Evolutionary conservation across 2,797 vertebrate species (phyloP).

Genomic region (Cebuella pygmaea): DNA sequence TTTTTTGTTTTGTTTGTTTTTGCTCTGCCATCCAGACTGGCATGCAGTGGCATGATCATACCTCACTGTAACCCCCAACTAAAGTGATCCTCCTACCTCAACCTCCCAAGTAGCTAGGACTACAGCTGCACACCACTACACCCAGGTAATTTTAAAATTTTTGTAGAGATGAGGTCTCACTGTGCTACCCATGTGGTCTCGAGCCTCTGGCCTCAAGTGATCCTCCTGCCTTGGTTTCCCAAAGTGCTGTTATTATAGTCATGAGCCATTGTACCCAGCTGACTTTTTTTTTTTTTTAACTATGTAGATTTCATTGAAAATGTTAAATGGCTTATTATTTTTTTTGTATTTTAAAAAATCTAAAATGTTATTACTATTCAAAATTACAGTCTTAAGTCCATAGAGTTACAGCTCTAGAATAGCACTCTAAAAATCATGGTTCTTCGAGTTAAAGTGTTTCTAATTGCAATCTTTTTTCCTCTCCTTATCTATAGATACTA

Average conservation of each 20-base stretch:
- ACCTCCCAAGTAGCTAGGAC: not conserved
- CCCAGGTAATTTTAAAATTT: not conserved
- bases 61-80: not conserved
- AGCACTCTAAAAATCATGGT: constrained; percentile 18
- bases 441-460: not conserved
- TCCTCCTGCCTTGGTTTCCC: not conserved
- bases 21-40: not conserved
- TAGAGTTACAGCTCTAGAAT: not conserved
- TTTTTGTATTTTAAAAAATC: constrained; percentile 31
- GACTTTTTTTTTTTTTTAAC: not conserved
- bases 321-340: constrained; percentile 47
- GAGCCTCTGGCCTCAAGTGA: not conserved
- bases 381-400: constrained; percentile 3
- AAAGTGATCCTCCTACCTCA: not conserved
- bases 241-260: not conserved
- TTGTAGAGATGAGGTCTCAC: not conserved
- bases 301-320: constrained; percentile 11
- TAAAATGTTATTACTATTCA: constrained; percentile 32
- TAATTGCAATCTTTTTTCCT: not conserved
- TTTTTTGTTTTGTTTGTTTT: not conserved
- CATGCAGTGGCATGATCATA: not conserved
- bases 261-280: not conserved
- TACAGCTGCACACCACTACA: not conserved
- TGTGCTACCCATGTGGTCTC: not conserved
- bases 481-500: not conserved